Base-by-base conservation (phyloP, 2,888 invertebrate genomes). In the Drosophila bunnanda region DNA sequence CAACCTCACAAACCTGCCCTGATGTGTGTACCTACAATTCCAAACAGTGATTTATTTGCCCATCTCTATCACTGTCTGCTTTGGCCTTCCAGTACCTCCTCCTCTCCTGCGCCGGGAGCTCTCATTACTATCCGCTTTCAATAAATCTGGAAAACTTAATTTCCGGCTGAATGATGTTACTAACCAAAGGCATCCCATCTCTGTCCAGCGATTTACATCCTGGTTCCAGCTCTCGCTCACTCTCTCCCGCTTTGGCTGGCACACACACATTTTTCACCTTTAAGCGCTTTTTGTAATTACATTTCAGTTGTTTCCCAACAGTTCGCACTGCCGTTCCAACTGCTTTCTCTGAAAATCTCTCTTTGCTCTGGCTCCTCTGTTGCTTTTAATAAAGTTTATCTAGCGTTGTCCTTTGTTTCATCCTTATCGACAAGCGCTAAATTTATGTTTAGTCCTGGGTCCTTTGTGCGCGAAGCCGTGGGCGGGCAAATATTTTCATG, bases 111-210 rank as follows among this genome's bases (percentile, higher is more conserved):
- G 58, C 65, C 54, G 58, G 62, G 48, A 50, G 72, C 77, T 76
- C 81, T 85, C 87, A 82, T 89, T 88, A 85, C 89, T 90, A 90
- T 91, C 91, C 91, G 91, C 88, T 91, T 88, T 89, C 90, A 91
- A 91, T 91, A 91, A 90, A 91, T 91, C 90, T 90, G 79, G 89
- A 87, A 83, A 90, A 91, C 90, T 90, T 91, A 91, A 91, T 91
- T 91, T 91, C 91, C 90, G 91, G 87, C 89, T 82, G 89, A 86
- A 83, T 83, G 89, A 84, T 79, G 84, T 76, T 71, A 71, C 75
- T 61, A 72, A 70, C 61, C 78, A 75, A 61, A 55, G 66, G 53
- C 41, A 54, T 59, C 44, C 57, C 28, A 54, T 34, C 39, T 17
- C 57, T 22, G 52, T 20, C 44, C 58, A 41, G 39, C 8, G 30